Percentiles rank a stretch among this genome's conserved stretches.
phyloP scores from a whole-genome alignment of 2,113 vertebrate species.

The Nycticebus coucang region DNA sequence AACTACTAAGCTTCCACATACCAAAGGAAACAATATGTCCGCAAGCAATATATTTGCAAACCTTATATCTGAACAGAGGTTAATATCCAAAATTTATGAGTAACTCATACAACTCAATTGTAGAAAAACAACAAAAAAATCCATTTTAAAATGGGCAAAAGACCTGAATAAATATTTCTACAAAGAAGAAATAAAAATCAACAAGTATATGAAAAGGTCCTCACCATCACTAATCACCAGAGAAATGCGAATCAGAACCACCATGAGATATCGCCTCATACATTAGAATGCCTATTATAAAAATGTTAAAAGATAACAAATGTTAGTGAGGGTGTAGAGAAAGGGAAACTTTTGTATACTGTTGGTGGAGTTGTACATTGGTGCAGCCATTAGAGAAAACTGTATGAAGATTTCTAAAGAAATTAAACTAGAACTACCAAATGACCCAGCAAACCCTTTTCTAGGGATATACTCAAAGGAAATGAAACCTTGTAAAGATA shows the following conservation, averaged over 20 bases:
- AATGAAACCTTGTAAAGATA: neutral
- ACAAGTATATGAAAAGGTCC: neutral
- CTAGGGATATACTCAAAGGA: neutral
- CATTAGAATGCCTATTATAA: neutral
- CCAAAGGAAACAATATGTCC: neutral
- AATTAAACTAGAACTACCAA: neutral
- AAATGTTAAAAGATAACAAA: neutral
- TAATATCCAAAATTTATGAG: neutral
- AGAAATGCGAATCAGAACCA: neutral
- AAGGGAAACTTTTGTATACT: neutral
- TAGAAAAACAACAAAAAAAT: neutral
- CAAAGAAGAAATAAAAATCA: neutral
- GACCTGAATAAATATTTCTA: neutral
- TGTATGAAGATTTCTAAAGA: neutral
- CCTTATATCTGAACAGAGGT: neutral
- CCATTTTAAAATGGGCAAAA: neutral
- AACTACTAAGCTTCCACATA: neutral
- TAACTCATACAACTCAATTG: neutral
- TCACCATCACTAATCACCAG: neutral
- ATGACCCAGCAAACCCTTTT: neutral
- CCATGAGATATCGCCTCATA: neutral
- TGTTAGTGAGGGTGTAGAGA: neutral
- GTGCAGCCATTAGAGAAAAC: neutral
- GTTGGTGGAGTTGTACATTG: neutral
- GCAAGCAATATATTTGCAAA: neutral